These are phyloP conservation scores for Pseudorhombus dupliciocellatus DNA, from an alignment of 2,113 vertebrate genomes.

Conservation along the genomic window DNA sequence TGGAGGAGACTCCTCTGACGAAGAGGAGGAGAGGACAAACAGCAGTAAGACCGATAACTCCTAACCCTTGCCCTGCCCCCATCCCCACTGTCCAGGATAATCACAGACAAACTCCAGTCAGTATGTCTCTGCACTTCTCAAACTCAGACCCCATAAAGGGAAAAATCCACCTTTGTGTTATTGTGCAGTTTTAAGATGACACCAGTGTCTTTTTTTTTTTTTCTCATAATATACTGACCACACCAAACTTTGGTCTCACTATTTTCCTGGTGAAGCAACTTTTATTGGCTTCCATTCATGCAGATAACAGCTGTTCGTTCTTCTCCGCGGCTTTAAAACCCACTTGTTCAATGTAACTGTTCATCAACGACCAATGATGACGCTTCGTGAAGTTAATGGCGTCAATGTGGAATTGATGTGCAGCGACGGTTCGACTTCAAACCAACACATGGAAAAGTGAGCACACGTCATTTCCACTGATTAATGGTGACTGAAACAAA, in stretches of 20 bases:
- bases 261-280: too few species aligned
- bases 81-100: slow-evolving; percentile 40
- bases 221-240: neutral
- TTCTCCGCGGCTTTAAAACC: too few species aligned
- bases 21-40: slow-evolving; percentile 81
- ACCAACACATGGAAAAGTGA: too few species aligned
- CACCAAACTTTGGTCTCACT: neutral
- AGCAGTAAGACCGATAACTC: slow-evolving; percentile 76
- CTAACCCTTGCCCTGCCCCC: slow-evolving; percentile 51
- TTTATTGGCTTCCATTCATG: too few species aligned
- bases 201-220: slow-evolving; percentile 8
- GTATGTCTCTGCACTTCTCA: slow-evolving; percentile 10
- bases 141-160: slow-evolving; percentile 34
- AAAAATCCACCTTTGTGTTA: slow-evolving; percentile 50
- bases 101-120: slow-evolving; percentile 40
- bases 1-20: slow-evolving; percentile 81
- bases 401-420: too few species aligned
- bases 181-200: slow-evolving; percentile 7
- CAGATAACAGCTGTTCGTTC: too few species aligned
- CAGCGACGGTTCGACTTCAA: neutral
- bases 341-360: too few species aligned
- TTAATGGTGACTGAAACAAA: too few species aligned
- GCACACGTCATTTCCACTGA: too few species aligned
- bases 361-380: too few species aligned
- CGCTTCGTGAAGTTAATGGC: too few species aligned